Conservation (phyloP, 2,797 vertebrate species). For the Pygocentrus nattereri region DNA sequence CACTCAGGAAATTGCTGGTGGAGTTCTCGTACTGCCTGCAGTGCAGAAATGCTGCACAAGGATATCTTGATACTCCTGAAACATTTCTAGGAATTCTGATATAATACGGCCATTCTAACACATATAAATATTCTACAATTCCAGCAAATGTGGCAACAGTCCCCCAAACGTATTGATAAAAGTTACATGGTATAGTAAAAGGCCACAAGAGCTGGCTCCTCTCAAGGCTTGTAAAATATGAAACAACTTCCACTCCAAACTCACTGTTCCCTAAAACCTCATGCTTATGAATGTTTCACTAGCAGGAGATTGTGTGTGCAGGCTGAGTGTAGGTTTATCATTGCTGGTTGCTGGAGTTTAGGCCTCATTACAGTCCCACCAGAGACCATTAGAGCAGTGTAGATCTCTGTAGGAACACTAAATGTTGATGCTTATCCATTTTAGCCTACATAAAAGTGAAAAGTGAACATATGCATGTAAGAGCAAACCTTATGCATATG, state of each 20-base stretch:
- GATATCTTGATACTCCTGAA: background rate
- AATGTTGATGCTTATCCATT: conserved; percentile 56
- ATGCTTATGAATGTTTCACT: conserved; percentile 74
- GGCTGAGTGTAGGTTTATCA: conserved; percentile 59
- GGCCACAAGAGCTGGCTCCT: conserved; percentile 63
- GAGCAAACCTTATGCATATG: conserved; percentile 17
- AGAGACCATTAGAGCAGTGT: conserved; percentile 18
- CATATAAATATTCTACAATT: conserved; percentile 20
- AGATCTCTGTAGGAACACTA: conserved; percentile 60
- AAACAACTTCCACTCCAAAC: conserved; percentile 71
- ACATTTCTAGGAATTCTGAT: background rate
- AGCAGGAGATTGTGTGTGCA: conserved; percentile 46
- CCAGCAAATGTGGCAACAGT: conserved; percentile 64
- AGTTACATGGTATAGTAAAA: conserved; percentile 65
- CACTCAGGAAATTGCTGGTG: conserved; percentile 1
- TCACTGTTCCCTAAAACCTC: conserved; percentile 74
- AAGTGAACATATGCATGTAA: background rate
- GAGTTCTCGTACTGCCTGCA: background rate
- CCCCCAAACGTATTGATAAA: conserved; percentile 71
- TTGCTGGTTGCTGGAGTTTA: conserved; percentile 60
- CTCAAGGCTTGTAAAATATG: conserved; percentile 72
- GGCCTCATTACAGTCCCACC: conserved; percentile 63
- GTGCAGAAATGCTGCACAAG: background rate
- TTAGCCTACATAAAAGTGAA: conserved; percentile 2
- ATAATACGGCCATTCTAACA: background rate